Evolutionary conservation across 2,797 vertebrate species (phyloP).

Genomic region (Eospalax fontanierii): DNA sequence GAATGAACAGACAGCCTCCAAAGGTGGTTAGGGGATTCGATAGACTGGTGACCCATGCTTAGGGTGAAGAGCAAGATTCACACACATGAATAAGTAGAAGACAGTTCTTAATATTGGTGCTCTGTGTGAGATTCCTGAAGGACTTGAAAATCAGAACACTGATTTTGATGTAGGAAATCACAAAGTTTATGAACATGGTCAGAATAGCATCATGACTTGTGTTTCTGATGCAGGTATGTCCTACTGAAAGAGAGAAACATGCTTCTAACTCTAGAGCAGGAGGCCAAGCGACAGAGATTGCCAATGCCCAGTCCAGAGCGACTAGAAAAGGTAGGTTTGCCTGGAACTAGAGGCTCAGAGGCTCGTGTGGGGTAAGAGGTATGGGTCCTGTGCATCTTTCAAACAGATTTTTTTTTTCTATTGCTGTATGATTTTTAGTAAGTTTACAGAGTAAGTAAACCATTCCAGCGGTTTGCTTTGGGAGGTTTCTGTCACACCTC

Average conservation of each 20-base stretch:
- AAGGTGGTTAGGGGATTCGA: no score
- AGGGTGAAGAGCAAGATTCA: no score
- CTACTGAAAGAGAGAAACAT: conserved; percentile 99
- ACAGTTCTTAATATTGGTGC: background rate
- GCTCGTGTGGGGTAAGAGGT: no score
- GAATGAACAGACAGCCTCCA: no score
- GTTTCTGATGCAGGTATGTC: conserved; percentile 94
- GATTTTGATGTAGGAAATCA: conserved; percentile 54
- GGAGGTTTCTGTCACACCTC: background rate
- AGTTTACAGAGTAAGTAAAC: background rate
- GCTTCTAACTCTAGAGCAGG: conserved; percentile 96
- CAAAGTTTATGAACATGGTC: background rate
- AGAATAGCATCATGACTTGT: conserved; percentile 1
- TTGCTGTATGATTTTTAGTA: conserved; percentile 11
- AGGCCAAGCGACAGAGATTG: conserved; percentile 93
- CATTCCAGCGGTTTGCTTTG: background rate
- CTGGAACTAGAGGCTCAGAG: background rate
- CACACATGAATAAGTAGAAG: no score
- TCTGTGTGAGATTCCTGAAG: conserved; percentile 2
- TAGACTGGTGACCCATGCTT: no score
- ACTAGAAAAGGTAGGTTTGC: conserved; percentile 93
- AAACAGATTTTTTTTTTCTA: background rate
- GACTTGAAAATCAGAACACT: conserved; percentile 12
- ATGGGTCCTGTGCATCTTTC: background rate
- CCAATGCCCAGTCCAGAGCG: conserved; percentile 97